phyloP scores from a whole-genome alignment of 2,797 vertebrate genomes.

The Paedocypris micromegethes region DNA sequence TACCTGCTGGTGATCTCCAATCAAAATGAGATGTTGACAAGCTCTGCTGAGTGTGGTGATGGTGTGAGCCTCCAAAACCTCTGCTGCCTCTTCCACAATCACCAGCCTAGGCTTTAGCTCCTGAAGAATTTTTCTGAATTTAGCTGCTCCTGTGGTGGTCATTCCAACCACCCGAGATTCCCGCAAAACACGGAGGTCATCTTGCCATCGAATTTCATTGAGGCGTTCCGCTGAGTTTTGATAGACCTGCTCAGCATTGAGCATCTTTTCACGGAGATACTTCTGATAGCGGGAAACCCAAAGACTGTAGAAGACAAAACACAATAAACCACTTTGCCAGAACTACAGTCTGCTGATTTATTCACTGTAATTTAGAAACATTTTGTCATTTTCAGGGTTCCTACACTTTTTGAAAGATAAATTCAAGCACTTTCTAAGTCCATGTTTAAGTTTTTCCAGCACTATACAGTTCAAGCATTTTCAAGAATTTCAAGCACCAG shows the following conservation, averaged over 20 bases:
- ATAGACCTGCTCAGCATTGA: constrained; percentile 67
- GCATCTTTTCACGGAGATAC: constrained; percentile 60
- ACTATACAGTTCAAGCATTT: too few species aligned
- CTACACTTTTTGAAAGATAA: too few species aligned
- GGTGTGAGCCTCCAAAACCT: constrained; percentile 91
- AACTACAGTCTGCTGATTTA: too few species aligned
- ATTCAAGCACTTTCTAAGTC: too few species aligned
- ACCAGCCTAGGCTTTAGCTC: constrained; percentile 75
- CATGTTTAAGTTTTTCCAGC: too few species aligned
- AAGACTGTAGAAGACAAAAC: constrained; percentile 61
- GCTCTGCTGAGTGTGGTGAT: constrained; percentile 82
- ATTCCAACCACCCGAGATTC: constrained; percentile 83
- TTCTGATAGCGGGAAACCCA: constrained; percentile 79
- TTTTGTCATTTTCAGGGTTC: too few species aligned
- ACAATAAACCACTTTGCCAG: neutral
- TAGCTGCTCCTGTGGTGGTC: constrained; percentile 95
- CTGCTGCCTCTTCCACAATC: constrained; percentile 91
- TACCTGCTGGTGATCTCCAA: constrained; percentile 97
- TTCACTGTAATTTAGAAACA: too few species aligned
- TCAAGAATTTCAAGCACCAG: too few species aligned
- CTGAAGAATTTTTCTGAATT: constrained; percentile 80
- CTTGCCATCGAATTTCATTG: constrained; percentile 73
- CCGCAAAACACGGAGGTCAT: constrained; percentile 73
- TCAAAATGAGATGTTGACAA: constrained; percentile 92
- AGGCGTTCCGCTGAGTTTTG: constrained; percentile 75